These are phyloP conservation scores for Cuniculus paca DNA, from an alignment of 2,797 vertebrate species.

Conservation along the genomic window DNA sequence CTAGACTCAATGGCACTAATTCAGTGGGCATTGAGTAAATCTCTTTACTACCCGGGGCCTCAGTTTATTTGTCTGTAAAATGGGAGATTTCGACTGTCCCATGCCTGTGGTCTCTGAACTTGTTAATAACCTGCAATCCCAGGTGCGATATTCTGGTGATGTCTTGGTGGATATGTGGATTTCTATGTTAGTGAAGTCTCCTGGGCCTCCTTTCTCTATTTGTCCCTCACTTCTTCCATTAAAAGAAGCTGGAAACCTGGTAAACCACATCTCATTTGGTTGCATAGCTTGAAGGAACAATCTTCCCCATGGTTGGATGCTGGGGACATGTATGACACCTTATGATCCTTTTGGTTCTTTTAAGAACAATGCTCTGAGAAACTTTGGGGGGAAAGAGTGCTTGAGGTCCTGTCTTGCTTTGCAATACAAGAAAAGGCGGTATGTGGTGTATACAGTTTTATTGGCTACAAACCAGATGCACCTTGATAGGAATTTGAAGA, in stretches of 20 bases:
- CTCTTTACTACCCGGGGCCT: not conserved
- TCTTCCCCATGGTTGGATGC: not conserved
- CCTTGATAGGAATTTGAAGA: not conserved
- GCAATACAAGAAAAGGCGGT: not conserved
- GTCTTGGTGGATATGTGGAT: not conserved
- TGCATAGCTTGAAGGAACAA: not conserved
- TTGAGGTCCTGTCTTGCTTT: not conserved
- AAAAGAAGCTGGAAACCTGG: not conserved
- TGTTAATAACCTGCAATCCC: not conserved
- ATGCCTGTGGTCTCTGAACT: not conserved
- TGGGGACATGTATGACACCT: not conserved
- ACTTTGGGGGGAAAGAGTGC: not conserved
- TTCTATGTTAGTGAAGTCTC: not conserved
- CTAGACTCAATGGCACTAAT: not conserved
- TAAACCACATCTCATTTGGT: not conserved
- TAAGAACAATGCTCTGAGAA: not conserved
- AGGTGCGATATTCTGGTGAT: not conserved
- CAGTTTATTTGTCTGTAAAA: not conserved
- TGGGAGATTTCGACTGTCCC: conserved; percentile 78
- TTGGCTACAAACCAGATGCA: conserved; percentile 62
- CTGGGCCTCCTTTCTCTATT: not conserved
- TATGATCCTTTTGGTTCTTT: not conserved
- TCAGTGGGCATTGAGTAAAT: not conserved
- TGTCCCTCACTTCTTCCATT: not conserved
- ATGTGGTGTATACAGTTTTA: conserved; percentile 52